Conservation (phyloP, 2,113 vertebrate species). For the Oreocharis arfaki region DNA sequence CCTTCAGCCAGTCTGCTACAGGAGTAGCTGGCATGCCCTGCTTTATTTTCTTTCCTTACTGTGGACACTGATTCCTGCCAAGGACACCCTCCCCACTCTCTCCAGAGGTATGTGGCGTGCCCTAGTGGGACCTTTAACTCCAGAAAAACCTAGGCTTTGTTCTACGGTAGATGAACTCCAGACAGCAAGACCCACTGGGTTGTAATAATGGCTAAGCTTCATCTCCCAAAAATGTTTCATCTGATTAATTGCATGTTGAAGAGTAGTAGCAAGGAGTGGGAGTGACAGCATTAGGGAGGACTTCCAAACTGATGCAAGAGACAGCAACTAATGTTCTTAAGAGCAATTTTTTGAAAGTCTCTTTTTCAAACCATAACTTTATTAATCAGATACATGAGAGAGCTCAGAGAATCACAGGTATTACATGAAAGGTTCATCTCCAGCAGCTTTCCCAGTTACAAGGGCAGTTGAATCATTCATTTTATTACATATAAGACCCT, state of each 20-base stretch:
- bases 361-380: not conserved
- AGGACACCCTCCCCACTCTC: not conserved
- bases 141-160: not conserved
- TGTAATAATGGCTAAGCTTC: not conserved
- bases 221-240: not conserved
- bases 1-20: not conserved
- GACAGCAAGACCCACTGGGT: not conserved
- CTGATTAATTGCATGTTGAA: not conserved
- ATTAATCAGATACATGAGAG: not conserved
- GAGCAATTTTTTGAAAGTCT: not conserved
- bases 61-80: not conserved
- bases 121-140: not conserved
- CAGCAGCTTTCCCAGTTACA: not conserved
- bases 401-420: not conserved
- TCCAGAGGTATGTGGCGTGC: accelerated
- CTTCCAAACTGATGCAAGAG: not conserved
- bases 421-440: not conserved
- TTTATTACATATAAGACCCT: not conserved
- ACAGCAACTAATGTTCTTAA: not conserved
- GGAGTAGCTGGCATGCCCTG: accelerated
- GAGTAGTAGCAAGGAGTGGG: not conserved
- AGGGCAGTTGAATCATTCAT: not conserved
- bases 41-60: not conserved
- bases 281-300: not conserved
- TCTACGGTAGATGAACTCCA: not conserved